Evolutionary conservation across 2,113 vertebrate species (phyloP).

Genomic region (Caloenas nicobarica): DNA sequence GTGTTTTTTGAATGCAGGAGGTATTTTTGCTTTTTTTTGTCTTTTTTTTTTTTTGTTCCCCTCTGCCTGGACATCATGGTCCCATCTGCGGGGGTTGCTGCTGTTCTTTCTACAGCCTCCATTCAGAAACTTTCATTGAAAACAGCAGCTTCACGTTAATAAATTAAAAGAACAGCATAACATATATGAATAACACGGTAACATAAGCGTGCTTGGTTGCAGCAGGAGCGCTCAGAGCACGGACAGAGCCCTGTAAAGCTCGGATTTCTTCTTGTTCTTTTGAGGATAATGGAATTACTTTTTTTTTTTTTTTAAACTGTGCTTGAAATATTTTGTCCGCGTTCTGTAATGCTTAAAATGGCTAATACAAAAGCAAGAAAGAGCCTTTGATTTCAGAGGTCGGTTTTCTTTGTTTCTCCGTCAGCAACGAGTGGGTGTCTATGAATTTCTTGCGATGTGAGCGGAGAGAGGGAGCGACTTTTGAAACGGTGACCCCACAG

Average conservation of each 20-base stretch:
- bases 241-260: not conserved
- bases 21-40: not conserved
- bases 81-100: not conserved
- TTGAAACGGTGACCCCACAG: not conserved
- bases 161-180: not conserved
- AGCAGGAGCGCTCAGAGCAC: not conserved
- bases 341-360: not conserved
- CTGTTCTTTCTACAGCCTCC: not conserved
- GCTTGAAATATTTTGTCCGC: not conserved
- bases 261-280: not conserved
- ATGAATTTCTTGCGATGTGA: not conserved
- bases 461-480: not conserved
- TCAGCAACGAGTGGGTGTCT: not conserved
- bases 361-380: fast-evolving
- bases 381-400: not conserved
- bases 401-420: not conserved
- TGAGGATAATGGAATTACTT: not conserved
- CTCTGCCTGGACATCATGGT: not conserved
- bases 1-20: not conserved
- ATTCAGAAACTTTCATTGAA: not conserved
- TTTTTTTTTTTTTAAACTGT: not conserved
- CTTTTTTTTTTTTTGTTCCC: no score
- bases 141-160: not conserved
- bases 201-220: fast-evolving
- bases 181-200: fast-evolving